Evolutionary conservation across 2,888 invertebrate genomes (phyloP).

Genomic region (Pandemis corylana): DNA sequence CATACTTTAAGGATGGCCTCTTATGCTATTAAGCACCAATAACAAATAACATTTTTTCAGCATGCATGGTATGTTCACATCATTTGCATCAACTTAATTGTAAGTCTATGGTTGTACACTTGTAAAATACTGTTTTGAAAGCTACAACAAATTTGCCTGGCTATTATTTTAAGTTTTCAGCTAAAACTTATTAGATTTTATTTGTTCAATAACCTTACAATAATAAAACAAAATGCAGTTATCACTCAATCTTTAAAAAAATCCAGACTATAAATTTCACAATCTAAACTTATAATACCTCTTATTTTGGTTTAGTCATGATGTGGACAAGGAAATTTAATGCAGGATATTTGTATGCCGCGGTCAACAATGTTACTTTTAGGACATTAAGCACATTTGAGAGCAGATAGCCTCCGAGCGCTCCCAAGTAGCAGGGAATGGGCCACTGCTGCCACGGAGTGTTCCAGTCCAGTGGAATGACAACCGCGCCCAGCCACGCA

Average conservation of each 20-base stretch:
- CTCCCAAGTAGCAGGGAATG: slow-evolving; percentile 89
- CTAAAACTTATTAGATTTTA: not conserved
- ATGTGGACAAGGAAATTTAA: slow-evolving; percentile 55
- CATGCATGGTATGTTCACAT: too few species aligned
- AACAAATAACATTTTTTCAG: too few species aligned
- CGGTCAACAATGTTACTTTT: slow-evolving; percentile 69
- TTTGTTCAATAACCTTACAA: not conserved
- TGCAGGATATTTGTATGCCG: slow-evolving; percentile 69
- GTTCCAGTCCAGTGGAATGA: slow-evolving; percentile 96
- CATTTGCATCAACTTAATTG: too few species aligned
- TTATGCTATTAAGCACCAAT: too few species aligned
- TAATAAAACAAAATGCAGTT: not conserved
- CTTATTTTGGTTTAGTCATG: not conserved
- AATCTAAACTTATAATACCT: not conserved
- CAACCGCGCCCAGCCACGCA: slow-evolving; percentile 93
- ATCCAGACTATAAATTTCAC: not conserved
- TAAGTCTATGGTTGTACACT: too few species aligned
- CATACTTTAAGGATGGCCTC: too few species aligned
- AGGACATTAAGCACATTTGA: slow-evolving; percentile 84
- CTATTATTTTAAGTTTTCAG: not conserved
- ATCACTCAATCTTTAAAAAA: not conserved
- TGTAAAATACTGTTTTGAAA: too few species aligned
- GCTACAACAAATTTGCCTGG: not conserved
- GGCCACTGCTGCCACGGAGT: slow-evolving; percentile 95
- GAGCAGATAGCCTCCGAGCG: slow-evolving; percentile 85